Evolutionary conservation across 1,140 invertebrate genomes (phyloP).

Genomic region (Apis florea): DNA sequence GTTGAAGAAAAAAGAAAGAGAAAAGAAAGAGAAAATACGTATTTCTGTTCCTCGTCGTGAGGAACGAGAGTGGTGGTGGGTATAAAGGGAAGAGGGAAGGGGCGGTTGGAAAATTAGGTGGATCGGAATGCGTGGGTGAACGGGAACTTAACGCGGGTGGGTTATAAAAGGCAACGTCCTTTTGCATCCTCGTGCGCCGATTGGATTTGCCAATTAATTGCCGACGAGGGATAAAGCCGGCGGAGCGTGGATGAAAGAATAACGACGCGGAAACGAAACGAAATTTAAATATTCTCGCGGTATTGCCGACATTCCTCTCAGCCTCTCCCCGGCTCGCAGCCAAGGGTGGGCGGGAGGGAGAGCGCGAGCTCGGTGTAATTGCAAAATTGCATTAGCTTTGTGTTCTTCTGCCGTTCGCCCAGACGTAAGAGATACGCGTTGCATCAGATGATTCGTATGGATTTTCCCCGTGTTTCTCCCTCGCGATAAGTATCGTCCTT

Average conservation of each 20-base stretch:
- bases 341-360: too few species aligned
- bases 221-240: slow-evolving; percentile 45
- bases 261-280: slow-evolving; percentile 71
- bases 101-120: slow-evolving; percentile 8
- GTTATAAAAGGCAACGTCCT: slow-evolving; percentile 42
- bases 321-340: slow-evolving; percentile 26
- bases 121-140: slow-evolving; percentile 1
- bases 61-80: too few species aligned
- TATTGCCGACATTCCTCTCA: slow-evolving; percentile 63
- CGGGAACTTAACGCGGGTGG: slow-evolving; percentile 29
- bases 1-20: too few species aligned
- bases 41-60: too few species aligned
- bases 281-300: slow-evolving; percentile 73
- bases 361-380: slow-evolving; percentile 66
- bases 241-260: slow-evolving; percentile 70
- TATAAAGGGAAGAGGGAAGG: too few species aligned
- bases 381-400: slow-evolving; percentile 76
- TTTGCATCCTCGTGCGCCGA: slow-evolving; percentile 48
- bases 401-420: slow-evolving; percentile 71
- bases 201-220: slow-evolving; percentile 68
- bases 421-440: slow-evolving; percentile 71
- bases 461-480: slow-evolving; percentile 40
- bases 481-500: slow-evolving; percentile 44
- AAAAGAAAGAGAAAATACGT: too few species aligned
- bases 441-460: slow-evolving; percentile 68